Percentiles rank a stretch among this genome's conserved stretches.
phyloP scores from a whole-genome alignment of 2,113 vertebrate species.

The Megaceryle torquata region DNA sequence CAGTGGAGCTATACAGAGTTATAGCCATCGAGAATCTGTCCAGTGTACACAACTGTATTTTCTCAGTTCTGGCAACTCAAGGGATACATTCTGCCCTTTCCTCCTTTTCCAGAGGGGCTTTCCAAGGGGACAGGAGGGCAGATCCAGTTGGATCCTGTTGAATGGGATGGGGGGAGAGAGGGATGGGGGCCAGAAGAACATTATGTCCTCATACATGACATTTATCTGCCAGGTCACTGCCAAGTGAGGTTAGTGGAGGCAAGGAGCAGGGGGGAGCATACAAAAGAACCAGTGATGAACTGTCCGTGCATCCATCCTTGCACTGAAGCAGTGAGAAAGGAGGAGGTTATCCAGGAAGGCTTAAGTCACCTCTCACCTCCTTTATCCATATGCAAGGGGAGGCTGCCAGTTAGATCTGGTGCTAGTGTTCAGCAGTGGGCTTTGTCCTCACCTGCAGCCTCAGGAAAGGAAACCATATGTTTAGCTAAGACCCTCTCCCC shows the following conservation, averaged over 20 bases:
- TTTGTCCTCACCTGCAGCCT: background rate
- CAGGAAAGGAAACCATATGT: background rate
- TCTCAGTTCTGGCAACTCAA: background rate
- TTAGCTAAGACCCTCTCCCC: background rate
- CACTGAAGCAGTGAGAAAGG: background rate
- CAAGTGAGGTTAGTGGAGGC: background rate
- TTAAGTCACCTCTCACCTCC: background rate
- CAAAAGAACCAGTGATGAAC: background rate
- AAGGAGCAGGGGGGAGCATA: background rate
- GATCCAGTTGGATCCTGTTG: background rate
- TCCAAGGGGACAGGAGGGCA: background rate
- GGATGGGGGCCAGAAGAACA: background rate
- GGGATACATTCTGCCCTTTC: background rate
- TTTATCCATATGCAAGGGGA: background rate
- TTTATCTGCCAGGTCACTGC: rapidly evolving
- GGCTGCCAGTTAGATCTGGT: background rate
- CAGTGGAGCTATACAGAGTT: background rate
- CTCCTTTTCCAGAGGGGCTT: background rate
- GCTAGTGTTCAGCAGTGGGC: background rate
- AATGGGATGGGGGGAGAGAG: background rate
- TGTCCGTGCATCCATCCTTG: background rate
- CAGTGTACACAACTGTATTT: background rate
- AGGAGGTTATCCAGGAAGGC: background rate
- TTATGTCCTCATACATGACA: background rate
- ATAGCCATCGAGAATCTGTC: background rate